phyloP scores from a whole-genome alignment of 1,140 invertebrate genomes.

The Aporrectodea caliginosa region DNA sequence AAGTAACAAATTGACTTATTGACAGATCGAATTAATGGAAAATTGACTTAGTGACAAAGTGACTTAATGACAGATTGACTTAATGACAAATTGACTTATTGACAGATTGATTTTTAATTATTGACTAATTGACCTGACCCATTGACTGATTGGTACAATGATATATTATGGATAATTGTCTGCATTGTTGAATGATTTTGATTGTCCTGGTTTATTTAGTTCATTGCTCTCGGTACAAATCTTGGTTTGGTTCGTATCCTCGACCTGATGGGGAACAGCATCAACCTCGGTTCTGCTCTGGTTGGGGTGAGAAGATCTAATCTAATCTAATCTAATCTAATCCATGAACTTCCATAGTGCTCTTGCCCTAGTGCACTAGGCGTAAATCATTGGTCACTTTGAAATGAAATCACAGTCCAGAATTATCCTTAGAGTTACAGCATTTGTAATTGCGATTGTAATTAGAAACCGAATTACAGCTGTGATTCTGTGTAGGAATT shows the following conservation, averaged over 20 bases:
- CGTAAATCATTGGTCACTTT: no score
- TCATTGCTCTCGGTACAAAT: not conserved
- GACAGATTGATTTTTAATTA: not conserved
- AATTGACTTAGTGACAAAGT: not conserved
- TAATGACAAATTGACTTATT: not conserved
- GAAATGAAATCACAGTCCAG: no score
- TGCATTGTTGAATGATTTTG: not conserved
- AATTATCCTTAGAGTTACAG: no score
- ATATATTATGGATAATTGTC: not conserved
- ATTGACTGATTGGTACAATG: no score
- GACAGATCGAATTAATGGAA: not conserved
- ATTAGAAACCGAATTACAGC: no score
- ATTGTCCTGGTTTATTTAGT: not conserved
- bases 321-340: no score
- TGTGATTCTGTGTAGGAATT: no score
- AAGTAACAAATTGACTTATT: no score
- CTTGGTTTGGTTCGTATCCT: not conserved
- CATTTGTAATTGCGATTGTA: no score
- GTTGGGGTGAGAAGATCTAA: not conserved
- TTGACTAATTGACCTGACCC: not conserved
- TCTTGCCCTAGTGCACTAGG: no score
- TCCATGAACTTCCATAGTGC: no score
- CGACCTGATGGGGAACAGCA: not conserved
- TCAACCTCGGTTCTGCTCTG: not conserved
- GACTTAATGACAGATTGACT: not conserved